Evolutionary conservation across 2,113 vertebrate species (phyloP).

Genomic region (Phaetusa simplex): DNA sequence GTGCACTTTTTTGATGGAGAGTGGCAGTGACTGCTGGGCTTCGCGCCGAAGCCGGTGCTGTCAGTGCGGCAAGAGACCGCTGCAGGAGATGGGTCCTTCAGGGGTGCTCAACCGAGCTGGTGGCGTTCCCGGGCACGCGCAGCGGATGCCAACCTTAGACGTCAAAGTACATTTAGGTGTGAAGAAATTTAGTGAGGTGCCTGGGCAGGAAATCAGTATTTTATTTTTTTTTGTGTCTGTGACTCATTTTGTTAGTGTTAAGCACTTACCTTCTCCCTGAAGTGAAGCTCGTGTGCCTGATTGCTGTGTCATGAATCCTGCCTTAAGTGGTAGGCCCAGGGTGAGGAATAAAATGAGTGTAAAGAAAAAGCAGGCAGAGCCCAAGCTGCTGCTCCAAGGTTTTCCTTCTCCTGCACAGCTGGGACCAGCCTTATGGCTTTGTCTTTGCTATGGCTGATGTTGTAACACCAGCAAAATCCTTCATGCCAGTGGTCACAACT

Average conservation of each 20-base stretch:
- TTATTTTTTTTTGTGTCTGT: not conserved
- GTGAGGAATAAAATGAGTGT: not conserved
- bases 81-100: not conserved
- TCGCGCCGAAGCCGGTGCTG: accelerated
- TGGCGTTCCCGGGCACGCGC: not conserved
- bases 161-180: not conserved
- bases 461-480: not conserved
- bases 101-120: not conserved
- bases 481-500: not conserved
- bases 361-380: not conserved
- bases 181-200: slow-evolving; percentile 4
- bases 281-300: not conserved
- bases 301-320: not conserved
- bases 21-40: slow-evolving; percentile 3
- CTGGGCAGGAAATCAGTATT: not conserved
- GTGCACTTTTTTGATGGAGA: not conserved
- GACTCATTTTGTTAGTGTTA: slow-evolving; percentile 22
- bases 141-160: not conserved
- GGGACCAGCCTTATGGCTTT: not conserved
- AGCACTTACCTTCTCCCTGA: not conserved
- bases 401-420: not conserved
- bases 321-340: not conserved
- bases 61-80: not conserved
- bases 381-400: not conserved
- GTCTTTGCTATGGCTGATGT: not conserved